Evolutionary conservation across 2,113 vertebrate genomes (phyloP).

Genomic region (Budorcas taxicolor): DNA sequence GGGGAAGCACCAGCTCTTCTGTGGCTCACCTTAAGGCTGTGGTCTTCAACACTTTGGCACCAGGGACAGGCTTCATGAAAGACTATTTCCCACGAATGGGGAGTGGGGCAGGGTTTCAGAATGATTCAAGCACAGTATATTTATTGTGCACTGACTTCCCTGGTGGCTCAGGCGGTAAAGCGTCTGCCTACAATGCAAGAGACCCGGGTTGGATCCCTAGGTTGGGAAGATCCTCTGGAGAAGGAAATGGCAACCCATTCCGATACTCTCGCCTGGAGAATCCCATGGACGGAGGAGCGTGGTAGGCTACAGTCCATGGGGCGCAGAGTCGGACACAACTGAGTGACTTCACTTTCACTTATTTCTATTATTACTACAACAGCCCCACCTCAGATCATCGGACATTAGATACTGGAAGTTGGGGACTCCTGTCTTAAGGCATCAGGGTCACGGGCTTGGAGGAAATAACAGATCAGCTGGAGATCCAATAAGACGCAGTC

Average conservation of each 20-base stretch:
- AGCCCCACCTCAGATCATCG: background rate
- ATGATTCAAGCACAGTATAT: background rate
- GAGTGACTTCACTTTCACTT: background rate
- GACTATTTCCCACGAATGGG: background rate
- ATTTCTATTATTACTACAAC: background rate
- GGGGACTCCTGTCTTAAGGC: background rate
- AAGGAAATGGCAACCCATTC: too few species aligned
- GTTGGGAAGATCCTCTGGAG: too few species aligned
- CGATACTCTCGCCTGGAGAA: too few species aligned
- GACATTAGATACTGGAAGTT: background rate
- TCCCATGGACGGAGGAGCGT: too few species aligned
- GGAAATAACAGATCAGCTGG: background rate
- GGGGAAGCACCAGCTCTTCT: background rate
- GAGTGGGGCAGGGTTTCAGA: background rate
- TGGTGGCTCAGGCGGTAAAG: too few species aligned
- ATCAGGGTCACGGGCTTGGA: background rate
- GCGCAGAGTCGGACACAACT: too few species aligned
- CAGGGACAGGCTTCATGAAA: background rate
- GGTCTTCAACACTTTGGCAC: background rate
- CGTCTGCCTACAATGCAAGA: too few species aligned
- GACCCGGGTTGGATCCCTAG: too few species aligned
- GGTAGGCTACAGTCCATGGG: too few species aligned
- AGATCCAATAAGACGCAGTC: background rate
- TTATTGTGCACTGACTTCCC: background rate
- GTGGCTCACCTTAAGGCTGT: background rate